phyloP scores from a whole-genome alignment of 2,797 vertebrate species.

The Chiroxiphia lanceolata region DNA sequence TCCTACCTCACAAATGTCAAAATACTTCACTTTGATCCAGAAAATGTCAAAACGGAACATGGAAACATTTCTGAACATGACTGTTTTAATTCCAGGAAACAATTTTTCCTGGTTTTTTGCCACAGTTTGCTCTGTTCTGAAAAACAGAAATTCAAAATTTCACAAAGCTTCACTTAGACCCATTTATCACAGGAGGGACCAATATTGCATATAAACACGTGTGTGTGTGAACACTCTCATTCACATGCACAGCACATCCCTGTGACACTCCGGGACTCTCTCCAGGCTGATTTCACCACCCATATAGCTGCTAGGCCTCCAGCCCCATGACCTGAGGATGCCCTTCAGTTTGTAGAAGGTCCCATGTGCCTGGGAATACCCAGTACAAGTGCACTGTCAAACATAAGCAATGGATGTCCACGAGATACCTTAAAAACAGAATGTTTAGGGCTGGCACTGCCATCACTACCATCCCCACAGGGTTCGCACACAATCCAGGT shows the following conservation, averaged over 20 bases:
- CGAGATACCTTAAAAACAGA: neutral
- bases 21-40: slow-evolving; percentile 61
- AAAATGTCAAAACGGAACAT: slow-evolving; percentile 31
- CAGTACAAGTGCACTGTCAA: neutral
- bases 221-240: neutral
- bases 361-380: neutral
- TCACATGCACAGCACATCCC: rapidly evolving
- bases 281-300: neutral
- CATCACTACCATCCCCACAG: neutral
- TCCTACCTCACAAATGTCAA: slow-evolving; percentile 60
- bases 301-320: neutral
- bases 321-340: neutral
- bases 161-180: neutral
- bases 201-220: rapidly evolving
- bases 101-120: neutral
- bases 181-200: neutral
- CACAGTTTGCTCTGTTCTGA: slow-evolving; percentile 13
- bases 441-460: neutral
- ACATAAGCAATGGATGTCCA: neutral
- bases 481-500: neutral
- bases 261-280: neutral
- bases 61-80: slow-evolving; percentile 22
- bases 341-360: neutral
- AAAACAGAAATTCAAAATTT: slow-evolving; percentile 26
- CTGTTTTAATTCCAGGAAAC: slow-evolving; percentile 58